Percentiles rank a stretch among this genome's conserved stretches.
Evolutionary conservation across 1,140 invertebrate genomes (phyloP).

Genomic region (Saccostrea cuccullata): DNA sequence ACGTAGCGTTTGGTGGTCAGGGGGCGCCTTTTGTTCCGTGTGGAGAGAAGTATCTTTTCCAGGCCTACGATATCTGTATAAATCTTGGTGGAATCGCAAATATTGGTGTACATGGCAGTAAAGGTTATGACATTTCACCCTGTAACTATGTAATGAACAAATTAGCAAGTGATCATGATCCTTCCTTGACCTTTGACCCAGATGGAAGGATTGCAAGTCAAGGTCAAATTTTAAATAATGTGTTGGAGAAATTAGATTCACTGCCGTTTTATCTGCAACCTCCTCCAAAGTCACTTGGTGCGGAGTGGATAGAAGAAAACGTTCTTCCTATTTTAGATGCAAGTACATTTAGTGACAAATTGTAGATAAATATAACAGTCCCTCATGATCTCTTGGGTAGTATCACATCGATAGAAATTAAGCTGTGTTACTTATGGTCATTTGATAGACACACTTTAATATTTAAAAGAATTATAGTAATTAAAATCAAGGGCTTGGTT

Average conservation of each 20-base stretch:
- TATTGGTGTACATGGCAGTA: constrained; percentile 64
- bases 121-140: constrained; percentile 70
- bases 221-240: constrained; percentile 61
- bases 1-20: constrained; percentile 74
- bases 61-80: constrained; percentile 68
- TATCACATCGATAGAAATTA: too few relatives aligned
- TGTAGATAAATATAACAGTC: too few relatives aligned
- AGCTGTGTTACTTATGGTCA: too few relatives aligned
- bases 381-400: too few relatives aligned
- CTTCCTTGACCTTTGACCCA: constrained; percentile 61
- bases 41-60: constrained; percentile 72
- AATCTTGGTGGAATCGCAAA: constrained; percentile 77
- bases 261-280: constrained; percentile 66
- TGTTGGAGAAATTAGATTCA: constrained; percentile 64
- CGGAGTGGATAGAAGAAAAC: constrained; percentile 68
- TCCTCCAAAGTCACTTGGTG: constrained; percentile 71
- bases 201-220: constrained; percentile 67
- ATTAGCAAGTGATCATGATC: constrained; percentile 63
- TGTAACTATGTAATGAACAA: constrained; percentile 73
- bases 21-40: constrained; percentile 74
- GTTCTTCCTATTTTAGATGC: constrained; percentile 71
- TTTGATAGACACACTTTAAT: background rate
- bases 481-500: background rate
- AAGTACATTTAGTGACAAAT: constrained; percentile 49
- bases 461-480: background rate